These are phyloP conservation scores for Philaenus spumarius DNA, from an alignment of 1,140 invertebrate species.

Conservation along the genomic window DNA sequence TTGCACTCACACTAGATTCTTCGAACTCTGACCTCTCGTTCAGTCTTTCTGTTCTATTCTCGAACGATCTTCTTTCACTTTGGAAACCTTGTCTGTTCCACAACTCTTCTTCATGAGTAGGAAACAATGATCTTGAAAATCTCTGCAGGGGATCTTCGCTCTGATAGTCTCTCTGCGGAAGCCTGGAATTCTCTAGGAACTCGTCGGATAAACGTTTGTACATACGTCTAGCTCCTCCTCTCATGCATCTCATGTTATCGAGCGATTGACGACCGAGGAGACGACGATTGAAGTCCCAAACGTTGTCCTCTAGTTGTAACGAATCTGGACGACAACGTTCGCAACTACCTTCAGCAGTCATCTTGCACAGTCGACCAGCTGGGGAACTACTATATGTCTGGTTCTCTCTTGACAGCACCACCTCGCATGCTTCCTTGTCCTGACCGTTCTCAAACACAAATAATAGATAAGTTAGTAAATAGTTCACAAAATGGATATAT, in stretches of 20 bases:
- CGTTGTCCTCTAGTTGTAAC: constrained; percentile 2
- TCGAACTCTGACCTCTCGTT: too few relatives aligned
- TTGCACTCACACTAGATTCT: background rate
- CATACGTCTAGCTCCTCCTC: background rate
- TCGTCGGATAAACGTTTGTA: constrained; percentile 6
- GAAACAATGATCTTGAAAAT: too few relatives aligned
- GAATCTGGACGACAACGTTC: constrained; percentile 5
- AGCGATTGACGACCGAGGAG: constrained; percentile 15
- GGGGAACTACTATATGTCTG: constrained; percentile 29
- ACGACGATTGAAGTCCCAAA: constrained; percentile 12
- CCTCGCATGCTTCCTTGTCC: constrained; percentile 42
- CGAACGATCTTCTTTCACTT: too few relatives aligned
- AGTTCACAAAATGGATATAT: background rate
- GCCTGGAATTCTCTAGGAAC: background rate
- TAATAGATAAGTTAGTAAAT: background rate
- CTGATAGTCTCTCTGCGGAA: background rate
- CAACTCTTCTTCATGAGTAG: background rate
- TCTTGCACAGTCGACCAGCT: constrained; percentile 31
- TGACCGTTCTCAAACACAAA: constrained; percentile 43
- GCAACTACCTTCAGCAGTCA: background rate
- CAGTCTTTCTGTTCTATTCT: too few relatives aligned
- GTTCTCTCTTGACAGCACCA: constrained; percentile 35
- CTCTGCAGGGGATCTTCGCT: too few relatives aligned
- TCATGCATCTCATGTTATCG: constrained; percentile 4
- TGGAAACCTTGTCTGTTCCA: background rate